These are phyloP conservation scores for Hylaea fasciaria DNA, from an alignment of 2,888 invertebrate genomes.

Conservation along the genomic window DNA sequence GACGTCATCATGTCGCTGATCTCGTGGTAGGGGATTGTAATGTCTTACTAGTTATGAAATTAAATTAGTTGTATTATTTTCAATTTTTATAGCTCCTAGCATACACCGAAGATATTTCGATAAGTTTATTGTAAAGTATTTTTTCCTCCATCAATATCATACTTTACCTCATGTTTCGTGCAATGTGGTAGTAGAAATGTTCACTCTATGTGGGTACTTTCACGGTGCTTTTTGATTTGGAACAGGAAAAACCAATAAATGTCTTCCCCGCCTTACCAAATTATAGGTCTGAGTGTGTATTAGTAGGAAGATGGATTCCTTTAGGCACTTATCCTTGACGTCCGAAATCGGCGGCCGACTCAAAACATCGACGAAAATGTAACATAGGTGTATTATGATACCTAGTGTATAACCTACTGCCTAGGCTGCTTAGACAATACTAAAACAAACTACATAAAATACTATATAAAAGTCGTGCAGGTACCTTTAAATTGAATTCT, in stretches of 20 bases:
- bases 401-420: too few species aligned
- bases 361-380: too few species aligned
- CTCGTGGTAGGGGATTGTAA: slow-evolving; percentile 85
- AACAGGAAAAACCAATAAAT: slow-evolving; percentile 58
- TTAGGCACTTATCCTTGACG: not conserved
- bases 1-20: slow-evolving; percentile 80
- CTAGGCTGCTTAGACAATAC: too few species aligned
- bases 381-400: too few species aligned
- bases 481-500: too few species aligned
- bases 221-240: slow-evolving; percentile 62
- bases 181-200: slow-evolving; percentile 56
- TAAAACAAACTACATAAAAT: too few species aligned
- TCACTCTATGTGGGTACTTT: slow-evolving; percentile 54
- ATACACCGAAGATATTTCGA: slow-evolving; percentile 85
- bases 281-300: slow-evolving; percentile 57
- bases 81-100: slow-evolving; percentile 85
- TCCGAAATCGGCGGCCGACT: not conserved
- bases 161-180: slow-evolving; percentile 61
- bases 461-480: too few species aligned
- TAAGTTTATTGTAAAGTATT: slow-evolving; percentile 84
- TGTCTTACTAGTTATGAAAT: slow-evolving; percentile 84
- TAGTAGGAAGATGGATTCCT: slow-evolving; percentile 40
- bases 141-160: slow-evolving; percentile 84
- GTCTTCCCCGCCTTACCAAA: slow-evolving; percentile 75
- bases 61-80: slow-evolving; percentile 85